Percentiles rank a stretch among this genome's conserved stretches.
Conservation (phyloP, 2,113 vertebrate species). For the Echinops telfairi region DNA sequence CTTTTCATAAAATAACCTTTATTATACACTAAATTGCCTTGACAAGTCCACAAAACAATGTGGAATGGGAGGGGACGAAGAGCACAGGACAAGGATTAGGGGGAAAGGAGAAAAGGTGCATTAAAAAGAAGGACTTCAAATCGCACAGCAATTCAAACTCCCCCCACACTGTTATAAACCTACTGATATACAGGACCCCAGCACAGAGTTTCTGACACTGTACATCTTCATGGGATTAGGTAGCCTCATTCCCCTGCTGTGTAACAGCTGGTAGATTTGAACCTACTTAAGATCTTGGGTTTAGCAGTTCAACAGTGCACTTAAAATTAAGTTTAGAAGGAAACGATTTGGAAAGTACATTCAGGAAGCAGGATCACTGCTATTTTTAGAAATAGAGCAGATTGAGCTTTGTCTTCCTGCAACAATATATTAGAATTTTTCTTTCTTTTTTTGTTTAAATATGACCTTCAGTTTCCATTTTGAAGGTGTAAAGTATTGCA, state of each 20-base stretch:
- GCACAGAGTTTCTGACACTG: too few species aligned
- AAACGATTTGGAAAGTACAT: constrained; percentile 11
- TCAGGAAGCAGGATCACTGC: background rate
- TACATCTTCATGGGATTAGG: too few species aligned
- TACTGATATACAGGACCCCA: too few species aligned
- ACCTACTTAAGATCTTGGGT: too few species aligned
- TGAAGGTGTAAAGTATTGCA: background rate
- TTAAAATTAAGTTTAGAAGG: background rate
- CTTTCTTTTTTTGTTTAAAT: constrained; percentile 5
- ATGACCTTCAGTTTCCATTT: background rate
- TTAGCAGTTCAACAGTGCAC: background rate
- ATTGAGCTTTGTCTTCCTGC: constrained; percentile 10
- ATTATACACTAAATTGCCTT: background rate
- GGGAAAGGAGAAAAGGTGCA: too few species aligned
- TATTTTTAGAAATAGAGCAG: constrained; percentile 57
- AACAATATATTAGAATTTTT: constrained; percentile 6
- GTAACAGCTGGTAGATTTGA: too few species aligned
- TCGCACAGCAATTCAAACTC: background rate
- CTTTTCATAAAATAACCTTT: background rate
- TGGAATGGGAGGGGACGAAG: too few species aligned
- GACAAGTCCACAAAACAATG: background rate
- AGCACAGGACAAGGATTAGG: too few species aligned
- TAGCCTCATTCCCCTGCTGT: too few species aligned
- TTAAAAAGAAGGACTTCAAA: background rate
- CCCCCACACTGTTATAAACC: background rate